Base-by-base conservation (phyloP, 64 coral and sea anemone species). In the Actinia equina region DNA sequence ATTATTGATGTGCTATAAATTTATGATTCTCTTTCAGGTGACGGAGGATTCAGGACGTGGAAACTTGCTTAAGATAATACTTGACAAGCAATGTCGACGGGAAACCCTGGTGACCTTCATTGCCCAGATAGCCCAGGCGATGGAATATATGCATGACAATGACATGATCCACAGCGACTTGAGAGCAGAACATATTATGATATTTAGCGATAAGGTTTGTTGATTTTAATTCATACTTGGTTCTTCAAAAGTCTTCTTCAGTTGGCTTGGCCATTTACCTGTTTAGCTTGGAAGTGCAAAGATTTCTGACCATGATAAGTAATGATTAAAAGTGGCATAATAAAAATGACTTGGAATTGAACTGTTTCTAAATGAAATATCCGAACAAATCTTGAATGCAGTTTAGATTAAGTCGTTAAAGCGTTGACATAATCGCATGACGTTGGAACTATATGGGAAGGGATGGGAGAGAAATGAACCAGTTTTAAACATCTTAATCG, bases 71-170 rank as follows among this genome's bases (percentile, higher is more conserved):
- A 14, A 81, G 49, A 20, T 81, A 0, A 44, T 81, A 1, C 43
- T 81, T 19, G 9, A 9, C 44, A 81, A 81, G 18, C 78, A 49
- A 5, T 49, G 43, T 37, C 44, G 27, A 7, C 18, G 10, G 8
- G 78, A 81, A 15, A 74, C 6, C 25, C 15, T 81, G 3, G 78
- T 81, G 17, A 49, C 43, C 17, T 81, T 81, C 22, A 22, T 52
- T 18, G 78, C 27, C 18, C 78, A 81, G 78, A 81, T 81, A 20
- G 43, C 27, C 43, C 49, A 81, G 17, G 78, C 43, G 20, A 17
- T 81, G 78, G 15, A 45, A 12, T 81, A 49, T 17, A 49, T 81
- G 78, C 78, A 81, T 51, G 78, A 81, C 16, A 81, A 52, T 37
- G 14, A 81, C 49, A 20, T 81, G 5, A 49, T 81, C 7, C 78